Evolutionary conservation across 1,140 invertebrate genomes (phyloP).

Genomic region (Orussus abietinus): DNA sequence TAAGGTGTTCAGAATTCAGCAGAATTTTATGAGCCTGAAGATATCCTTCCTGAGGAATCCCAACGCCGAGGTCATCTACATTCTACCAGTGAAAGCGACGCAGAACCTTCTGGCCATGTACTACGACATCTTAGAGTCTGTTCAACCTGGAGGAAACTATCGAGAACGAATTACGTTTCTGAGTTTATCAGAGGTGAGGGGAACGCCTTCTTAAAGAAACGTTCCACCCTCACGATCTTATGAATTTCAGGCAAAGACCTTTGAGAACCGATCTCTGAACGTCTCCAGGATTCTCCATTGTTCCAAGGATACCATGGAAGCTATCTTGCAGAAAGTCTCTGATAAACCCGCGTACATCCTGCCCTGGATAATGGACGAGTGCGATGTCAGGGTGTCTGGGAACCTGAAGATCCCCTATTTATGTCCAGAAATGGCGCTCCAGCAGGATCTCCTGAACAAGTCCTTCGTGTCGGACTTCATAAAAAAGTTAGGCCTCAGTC

Average conservation of each 20-base stretch:
- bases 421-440: constrained; percentile 14
- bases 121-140: constrained; percentile 19
- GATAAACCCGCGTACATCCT: constrained; percentile 17
- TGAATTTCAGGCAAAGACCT: constrained; percentile 5
- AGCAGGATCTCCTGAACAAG: constrained; percentile 11
- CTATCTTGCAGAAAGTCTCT: constrained; percentile 9
- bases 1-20: constrained; percentile 5
- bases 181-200: constrained; percentile 14
- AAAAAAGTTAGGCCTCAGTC: constrained; percentile 9
- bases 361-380: constrained; percentile 24
- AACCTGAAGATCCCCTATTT: constrained; percentile 15
- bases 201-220: no score
- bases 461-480: constrained; percentile 11
- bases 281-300: constrained; percentile 18
- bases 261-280: constrained; percentile 11
- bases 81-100: constrained; percentile 12
- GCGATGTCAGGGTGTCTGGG: constrained; percentile 19
- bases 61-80: constrained; percentile 14
- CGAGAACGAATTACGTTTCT: constrained; percentile 19
- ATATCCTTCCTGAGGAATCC: constrained; percentile 18
- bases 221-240: no score
- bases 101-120: constrained; percentile 20
- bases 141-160: constrained; percentile 7
- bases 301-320: constrained; percentile 14
- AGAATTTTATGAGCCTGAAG: constrained; percentile 16